Percentiles rank a stretch among this genome's conserved stretches.
Evolutionary conservation across 2,888 invertebrate species (phyloP).

Genomic region (Oxystoma pomonae): DNA sequence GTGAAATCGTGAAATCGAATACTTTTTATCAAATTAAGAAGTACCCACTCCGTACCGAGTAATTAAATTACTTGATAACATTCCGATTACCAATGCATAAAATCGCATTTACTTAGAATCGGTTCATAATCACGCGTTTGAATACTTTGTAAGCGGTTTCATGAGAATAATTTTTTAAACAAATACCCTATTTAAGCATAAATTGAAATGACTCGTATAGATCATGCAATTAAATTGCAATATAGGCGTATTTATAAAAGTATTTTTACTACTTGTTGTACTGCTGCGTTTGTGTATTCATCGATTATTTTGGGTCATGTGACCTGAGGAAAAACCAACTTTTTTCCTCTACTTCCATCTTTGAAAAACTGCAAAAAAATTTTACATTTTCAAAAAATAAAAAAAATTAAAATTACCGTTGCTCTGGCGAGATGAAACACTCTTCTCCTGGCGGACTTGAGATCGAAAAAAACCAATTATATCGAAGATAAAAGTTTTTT

Average conservation of each 20-base stretch:
- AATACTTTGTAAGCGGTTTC: slow-evolving; percentile 10
- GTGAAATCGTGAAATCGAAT: background rate
- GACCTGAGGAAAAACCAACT: no score
- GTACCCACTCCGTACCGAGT: background rate
- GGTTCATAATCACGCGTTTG: slow-evolving; percentile 11
- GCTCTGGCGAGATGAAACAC: no score
- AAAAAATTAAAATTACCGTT: no score
- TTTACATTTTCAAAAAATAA: no score
- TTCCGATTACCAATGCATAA: slow-evolving; percentile 27
- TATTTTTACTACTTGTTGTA: no score
- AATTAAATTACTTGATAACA: slow-evolving; percentile 33
- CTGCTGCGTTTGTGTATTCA: no score
- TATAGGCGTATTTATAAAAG: background rate
- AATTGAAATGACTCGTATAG: background rate
- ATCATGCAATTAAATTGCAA: background rate
- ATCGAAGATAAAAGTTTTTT: no score
- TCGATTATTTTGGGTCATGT: no score
- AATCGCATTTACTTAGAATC: slow-evolving; percentile 27
- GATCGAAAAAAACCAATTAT: no score
- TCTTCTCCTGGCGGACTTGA: no score
- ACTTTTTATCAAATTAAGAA: background rate
- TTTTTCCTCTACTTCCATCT: no score
- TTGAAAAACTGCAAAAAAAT: no score
- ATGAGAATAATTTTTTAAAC: background rate
- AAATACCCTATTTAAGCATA: background rate